Base-by-base conservation (phyloP, 2,113 vertebrate species). In the Phrynosoma platyrhinos region DNA sequence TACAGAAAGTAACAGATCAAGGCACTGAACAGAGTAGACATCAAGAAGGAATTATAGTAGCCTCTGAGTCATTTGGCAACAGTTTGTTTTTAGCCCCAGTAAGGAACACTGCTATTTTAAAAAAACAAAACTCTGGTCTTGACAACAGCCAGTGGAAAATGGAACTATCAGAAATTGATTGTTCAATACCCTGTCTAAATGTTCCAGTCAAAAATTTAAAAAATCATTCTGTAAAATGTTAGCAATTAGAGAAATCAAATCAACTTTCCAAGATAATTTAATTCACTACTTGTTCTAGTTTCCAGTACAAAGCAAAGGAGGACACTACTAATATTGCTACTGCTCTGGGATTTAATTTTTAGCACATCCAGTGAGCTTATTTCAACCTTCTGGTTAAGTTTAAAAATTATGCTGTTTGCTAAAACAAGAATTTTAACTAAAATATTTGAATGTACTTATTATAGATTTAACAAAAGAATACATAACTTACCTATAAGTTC, bases 401-500 rank as follows among this genome's bases (percentile, higher is more conserved):
- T 21, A 7, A 72, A 25, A 42, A 18, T 78, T 78, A 4, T 6
- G 10, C 85, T 1, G 9, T 30, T 27, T 40, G 25, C 30, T 40
- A 27, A 25, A 12, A 16, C 3, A 52, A 6, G 1, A 80, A 16
- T 71, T 8, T 86, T 79, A 40, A 40, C 47, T 18, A 5, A 80
- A 69, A 23, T 0, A 1, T 10, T 14, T 18, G 5, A 1, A 53
- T 6, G 30, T 25, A 62, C 14, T 52, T 27, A 5, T 55, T 4
- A 4, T 0, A 0, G 62, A 20, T 7, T 14, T 81, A 2, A 9
- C 14, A 58, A n/a, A 27, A 8, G 1, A 20, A 82, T 82, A 1
- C 0, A 80, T 1, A 25, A 82, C 96, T 96, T 96, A 98, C 99
- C 98, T 84, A 99, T 98, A 36, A 99, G 96, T 91, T 99, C 99